These are phyloP conservation scores for Melieria picta DNA, from an alignment of 2,888 invertebrate genomes.

Conservation along the genomic window DNA sequence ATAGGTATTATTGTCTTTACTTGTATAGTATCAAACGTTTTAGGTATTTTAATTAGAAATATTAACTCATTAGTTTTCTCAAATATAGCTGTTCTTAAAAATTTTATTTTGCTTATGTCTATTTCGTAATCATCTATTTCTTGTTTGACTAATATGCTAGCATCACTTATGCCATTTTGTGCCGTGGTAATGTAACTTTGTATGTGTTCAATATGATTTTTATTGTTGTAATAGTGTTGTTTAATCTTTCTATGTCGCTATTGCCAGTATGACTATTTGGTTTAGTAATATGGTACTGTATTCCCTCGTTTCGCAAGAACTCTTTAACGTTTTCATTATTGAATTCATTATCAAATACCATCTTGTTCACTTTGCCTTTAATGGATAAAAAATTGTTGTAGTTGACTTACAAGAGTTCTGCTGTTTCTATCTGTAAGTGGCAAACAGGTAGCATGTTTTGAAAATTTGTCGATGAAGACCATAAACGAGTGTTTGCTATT, in stretches of 20 bases:
- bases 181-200: no score
- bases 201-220: no score
- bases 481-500: constrained; percentile 44
- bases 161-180: no score
- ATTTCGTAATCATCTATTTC: no score
- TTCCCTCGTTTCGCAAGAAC: constrained; percentile 28
- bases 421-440: constrained; percentile 32
- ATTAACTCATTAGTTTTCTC: no score
- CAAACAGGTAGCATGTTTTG: constrained; percentile 41
- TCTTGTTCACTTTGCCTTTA: constrained; percentile 34
- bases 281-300: constrained; percentile 34
- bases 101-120: no score
- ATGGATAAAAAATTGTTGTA: constrained; percentile 34
- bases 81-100: no score
- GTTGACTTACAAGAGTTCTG: constrained; percentile 18
- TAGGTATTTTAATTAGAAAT: no score
- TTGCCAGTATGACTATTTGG: constrained; percentile 30
- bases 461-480: constrained; percentile 47
- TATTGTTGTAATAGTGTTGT: constrained; percentile 32
- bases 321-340: constrained; percentile 32
- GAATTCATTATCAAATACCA: constrained; percentile 41
- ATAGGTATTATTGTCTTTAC: no score
- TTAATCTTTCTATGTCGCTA: constrained; percentile 27
- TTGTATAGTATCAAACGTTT: no score
- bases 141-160: no score